A percentile compares a stretch with the other conserved stretches of the same genome.
Conservation (phyloP, 2,888 invertebrate species). For the Caenorhabditis sp. region DNA sequence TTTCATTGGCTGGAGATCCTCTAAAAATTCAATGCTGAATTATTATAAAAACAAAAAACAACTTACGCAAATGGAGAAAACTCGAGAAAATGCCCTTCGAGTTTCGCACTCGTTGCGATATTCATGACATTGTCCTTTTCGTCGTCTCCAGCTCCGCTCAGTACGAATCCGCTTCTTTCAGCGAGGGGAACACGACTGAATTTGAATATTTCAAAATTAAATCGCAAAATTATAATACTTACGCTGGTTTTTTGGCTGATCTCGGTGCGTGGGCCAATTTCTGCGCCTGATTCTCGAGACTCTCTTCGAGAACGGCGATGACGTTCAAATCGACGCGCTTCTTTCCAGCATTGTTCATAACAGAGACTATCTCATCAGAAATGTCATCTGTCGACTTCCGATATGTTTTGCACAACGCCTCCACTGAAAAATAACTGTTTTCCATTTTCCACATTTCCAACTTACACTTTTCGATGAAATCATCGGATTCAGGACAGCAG, state of each 20-base stretch:
- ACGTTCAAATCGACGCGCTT: conserved; percentile 27
- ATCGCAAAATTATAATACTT: neutral
- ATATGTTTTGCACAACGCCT: conserved; percentile 37
- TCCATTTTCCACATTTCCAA: too few relatives aligned
- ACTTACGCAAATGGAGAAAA: conserved; percentile 53
- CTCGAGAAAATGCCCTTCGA: conserved; percentile 47
- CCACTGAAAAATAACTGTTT: conserved; percentile 28
- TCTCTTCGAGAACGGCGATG: conserved; percentile 39
- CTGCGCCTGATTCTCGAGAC: conserved; percentile 16
- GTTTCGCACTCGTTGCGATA: conserved; percentile 9
- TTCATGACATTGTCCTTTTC: conserved; percentile 13
- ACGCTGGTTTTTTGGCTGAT: conserved; percentile 48
- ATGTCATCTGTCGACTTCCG: conserved; percentile 48
- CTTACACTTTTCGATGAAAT: conserved; percentile 51
- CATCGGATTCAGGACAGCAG: conserved; percentile 23
- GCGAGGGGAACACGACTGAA: conserved; percentile 44
- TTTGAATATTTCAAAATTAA: neutral
- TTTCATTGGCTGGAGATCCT: conserved; percentile 44
- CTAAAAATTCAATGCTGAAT: conserved; percentile 3
- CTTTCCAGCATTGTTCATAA: conserved; percentile 37
- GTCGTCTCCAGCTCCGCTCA: conserved; percentile 37
- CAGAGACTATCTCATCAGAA: conserved; percentile 48
- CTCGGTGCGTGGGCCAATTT: conserved; percentile 41
- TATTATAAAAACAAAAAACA: neutral
- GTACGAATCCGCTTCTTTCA: conserved; percentile 45